phyloP scores from a whole-genome alignment of 2,797 vertebrate genomes.

The Silurus aristotelis region DNA sequence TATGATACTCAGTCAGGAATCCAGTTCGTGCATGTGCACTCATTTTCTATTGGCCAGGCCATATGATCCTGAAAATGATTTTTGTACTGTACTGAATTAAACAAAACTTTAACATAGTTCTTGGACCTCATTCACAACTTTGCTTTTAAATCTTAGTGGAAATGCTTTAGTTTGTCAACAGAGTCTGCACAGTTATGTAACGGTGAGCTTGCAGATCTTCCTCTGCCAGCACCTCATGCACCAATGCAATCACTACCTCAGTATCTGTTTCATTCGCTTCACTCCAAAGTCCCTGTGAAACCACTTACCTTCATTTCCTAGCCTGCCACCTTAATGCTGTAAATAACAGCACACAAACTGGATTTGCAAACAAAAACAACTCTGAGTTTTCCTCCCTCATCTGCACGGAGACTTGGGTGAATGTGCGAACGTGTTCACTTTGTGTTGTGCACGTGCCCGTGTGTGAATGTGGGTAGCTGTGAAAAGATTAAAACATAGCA shows the following conservation, averaged over 20 bases:
- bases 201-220: constrained; percentile 50
- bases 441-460: constrained; percentile 12
- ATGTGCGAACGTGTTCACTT: constrained; percentile 41
- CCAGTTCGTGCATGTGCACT: neutral
- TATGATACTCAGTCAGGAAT: constrained; percentile 14
- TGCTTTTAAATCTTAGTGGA: constrained; percentile 12
- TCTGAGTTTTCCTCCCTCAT: constrained; percentile 16
- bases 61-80: neutral
- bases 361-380: constrained; percentile 53
- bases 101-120: constrained; percentile 3
- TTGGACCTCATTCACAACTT: constrained; percentile 3
- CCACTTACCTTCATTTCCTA: constrained; percentile 58
- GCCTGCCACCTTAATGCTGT: constrained; percentile 49
- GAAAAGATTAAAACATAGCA: constrained; percentile 35
- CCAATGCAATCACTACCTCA: constrained; percentile 38
- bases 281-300: constrained; percentile 54
- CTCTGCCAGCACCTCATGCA: constrained; percentile 41
- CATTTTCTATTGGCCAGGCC: neutral
- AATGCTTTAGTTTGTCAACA: constrained; percentile 49
- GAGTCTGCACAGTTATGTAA: constrained; percentile 50
- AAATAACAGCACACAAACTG: constrained; percentile 48
- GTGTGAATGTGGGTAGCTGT: constrained; percentile 19
- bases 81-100: neutral
- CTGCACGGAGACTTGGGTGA: constrained; percentile 37
- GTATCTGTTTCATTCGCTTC: constrained; percentile 52